Conservation (phyloP, 2,888 invertebrate genomes). For the Synergus laeviventris region DNA sequence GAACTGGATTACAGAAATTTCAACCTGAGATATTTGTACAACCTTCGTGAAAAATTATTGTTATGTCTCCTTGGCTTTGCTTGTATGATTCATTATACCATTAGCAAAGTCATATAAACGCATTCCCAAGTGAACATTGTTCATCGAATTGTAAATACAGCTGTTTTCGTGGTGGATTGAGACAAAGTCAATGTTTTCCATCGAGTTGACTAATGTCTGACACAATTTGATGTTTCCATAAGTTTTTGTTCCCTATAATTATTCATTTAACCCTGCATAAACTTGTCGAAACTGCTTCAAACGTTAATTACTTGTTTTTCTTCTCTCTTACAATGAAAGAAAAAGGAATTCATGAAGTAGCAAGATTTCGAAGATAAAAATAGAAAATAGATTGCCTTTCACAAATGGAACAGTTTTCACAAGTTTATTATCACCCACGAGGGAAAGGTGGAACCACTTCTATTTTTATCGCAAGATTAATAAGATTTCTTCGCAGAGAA, state of each 20-base stretch:
- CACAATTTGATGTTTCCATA: neutral
- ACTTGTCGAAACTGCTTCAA: neutral
- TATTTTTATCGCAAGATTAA: neutral
- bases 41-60: neutral
- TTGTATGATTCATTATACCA: neutral
- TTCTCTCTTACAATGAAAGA: neutral
- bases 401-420: neutral
- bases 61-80: neutral
- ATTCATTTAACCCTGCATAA: neutral
- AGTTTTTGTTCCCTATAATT: neutral
- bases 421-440: neutral
- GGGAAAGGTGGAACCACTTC: neutral
- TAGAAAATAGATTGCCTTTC: neutral
- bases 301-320: neutral
- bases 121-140: neutral
- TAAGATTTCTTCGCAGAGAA: no score
- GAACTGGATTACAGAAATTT: no score
- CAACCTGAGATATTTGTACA: neutral
- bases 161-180: neutral
- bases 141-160: neutral
- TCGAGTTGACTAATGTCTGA: neutral
- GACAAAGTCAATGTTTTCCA: neutral
- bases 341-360: neutral
- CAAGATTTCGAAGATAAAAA: neutral
- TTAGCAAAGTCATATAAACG: neutral